Percentiles rank a stretch among this genome's conserved stretches.
phyloP scores from a whole-genome alignment of 2,113 vertebrate genomes.

The Parus major region DNA sequence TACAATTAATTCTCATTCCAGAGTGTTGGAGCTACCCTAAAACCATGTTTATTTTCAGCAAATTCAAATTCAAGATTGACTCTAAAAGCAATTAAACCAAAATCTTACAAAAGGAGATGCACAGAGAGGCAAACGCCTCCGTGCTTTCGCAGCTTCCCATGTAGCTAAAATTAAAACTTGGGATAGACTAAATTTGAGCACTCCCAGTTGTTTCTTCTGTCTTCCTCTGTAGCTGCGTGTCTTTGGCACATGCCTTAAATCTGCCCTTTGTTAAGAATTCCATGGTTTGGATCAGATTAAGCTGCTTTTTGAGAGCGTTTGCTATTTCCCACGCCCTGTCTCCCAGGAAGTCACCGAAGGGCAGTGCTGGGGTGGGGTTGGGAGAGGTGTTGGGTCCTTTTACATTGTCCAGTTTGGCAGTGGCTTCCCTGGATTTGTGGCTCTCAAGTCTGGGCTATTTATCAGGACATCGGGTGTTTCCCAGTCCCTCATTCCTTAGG shows the following conservation, averaged over 20 bases:
- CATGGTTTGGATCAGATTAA: background rate
- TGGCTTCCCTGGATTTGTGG: background rate
- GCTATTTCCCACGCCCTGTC: background rate
- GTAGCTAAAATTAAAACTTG: background rate
- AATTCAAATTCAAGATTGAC: background rate
- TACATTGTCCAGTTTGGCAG: background rate
- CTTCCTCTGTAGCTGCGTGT: background rate
- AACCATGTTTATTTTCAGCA: background rate
- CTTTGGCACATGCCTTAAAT: background rate
- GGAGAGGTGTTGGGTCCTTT: background rate
- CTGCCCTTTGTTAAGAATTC: background rate
- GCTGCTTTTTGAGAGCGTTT: background rate
- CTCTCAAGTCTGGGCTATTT: background rate
- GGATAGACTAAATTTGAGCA: background rate
- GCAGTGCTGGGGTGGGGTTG: background rate
- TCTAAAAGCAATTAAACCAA: constrained; percentile 7
- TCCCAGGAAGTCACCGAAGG: background rate
- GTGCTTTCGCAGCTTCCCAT: fast-evolving
- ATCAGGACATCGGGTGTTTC: background rate
- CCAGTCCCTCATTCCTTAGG: background rate
- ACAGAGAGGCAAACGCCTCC: background rate
- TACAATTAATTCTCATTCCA: background rate
- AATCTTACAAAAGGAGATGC: background rate
- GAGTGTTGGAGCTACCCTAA: background rate
- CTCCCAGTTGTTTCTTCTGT: background rate